Evolutionary conservation across 2,888 invertebrate genomes (phyloP), one percentile per base, ranked within the genome.

Genomic region (Sthenelais limicola): DNA sequence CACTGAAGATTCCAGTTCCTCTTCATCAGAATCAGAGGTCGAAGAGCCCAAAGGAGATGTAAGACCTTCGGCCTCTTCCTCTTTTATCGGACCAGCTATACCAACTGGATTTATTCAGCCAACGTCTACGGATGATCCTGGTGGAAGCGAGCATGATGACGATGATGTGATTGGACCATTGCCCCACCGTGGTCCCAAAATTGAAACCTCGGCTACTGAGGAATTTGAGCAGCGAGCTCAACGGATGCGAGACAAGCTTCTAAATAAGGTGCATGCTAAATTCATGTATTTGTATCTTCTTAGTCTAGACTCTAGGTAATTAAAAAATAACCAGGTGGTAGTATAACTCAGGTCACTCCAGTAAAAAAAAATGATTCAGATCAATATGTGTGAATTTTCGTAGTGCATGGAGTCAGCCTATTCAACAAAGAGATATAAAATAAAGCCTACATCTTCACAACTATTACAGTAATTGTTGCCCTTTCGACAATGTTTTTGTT

Each of bases 191-290:
- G 70, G 70, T 1, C 51, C 38, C 1, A 38, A 70, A 43, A 47
- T 43, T 12, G 67, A 67, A 21, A 26, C 18, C 18, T 67, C 67
- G 1, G 70, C 70, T 3, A 56, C 70, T 9, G 70, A 70, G 30
- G 51, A 68, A 12, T 56, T 70, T 26, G 70, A 70, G 43, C 3
- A 43, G 30, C 49, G 70, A 24, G 70, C 70, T 4, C 35, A 52
- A 18, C 38, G 38, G 24, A 70, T 70, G 70, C 52, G 43, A 21
- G 38, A 70, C 38, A 70, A 70, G 28, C 24, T 70, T 7, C 43
- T 70, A 33, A 70, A 70, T 28, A 70, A 70, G 70, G 70, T 70
- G 28, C 32, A 52, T 24, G 24, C 9, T 9, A 18, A 9, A 9
- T n/a, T 52, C 9, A 52, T 52, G 9, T 18, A 18, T n/a, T n/a